Evolutionary conservation across 1,140 invertebrate genomes (phyloP).

Genomic region (Apis dorsata): DNA sequence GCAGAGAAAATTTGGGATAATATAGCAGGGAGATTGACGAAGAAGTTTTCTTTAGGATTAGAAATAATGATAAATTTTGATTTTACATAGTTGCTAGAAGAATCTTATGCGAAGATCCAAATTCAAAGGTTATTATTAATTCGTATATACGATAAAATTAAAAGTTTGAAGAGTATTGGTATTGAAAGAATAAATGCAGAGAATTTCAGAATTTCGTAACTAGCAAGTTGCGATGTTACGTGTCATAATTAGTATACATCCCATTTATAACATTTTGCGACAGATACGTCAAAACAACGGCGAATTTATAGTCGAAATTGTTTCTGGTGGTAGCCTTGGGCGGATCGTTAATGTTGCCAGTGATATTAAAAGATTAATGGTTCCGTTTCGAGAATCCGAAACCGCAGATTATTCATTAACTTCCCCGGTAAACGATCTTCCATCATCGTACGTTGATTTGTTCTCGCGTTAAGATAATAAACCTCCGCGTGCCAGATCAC

Average conservation of each 20-base stretch:
- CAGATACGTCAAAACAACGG: background rate
- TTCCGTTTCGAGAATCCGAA: slow-evolving; percentile 49
- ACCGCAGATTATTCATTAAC: slow-evolving; percentile 65
- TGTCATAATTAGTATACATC: background rate
- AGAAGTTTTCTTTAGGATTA: too few species aligned
- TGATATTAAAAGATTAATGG: slow-evolving; percentile 48
- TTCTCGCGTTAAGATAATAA: slow-evolving; percentile 60
- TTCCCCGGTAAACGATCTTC: slow-evolving; percentile 57
- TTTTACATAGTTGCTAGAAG: too few species aligned
- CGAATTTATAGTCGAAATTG: background rate
- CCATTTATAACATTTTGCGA: background rate
- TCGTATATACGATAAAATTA: too few species aligned
- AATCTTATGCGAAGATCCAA: too few species aligned
- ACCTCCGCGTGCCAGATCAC: slow-evolving; percentile 51
- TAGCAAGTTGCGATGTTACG: background rate
- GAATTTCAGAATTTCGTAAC: background rate
- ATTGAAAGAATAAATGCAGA: background rate
- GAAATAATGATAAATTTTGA: too few species aligned
- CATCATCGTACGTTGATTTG: slow-evolving; percentile 61
- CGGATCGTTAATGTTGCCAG: slow-evolving; percentile 5
- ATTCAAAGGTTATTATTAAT: too few species aligned
- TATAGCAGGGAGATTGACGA: too few species aligned
- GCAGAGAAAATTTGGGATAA: background rate
- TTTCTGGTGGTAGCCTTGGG: background rate
- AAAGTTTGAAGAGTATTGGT: background rate